phyloP scores from a whole-genome alignment of 2,888 invertebrate species.

The Agonopterix alstromeriana region DNA sequence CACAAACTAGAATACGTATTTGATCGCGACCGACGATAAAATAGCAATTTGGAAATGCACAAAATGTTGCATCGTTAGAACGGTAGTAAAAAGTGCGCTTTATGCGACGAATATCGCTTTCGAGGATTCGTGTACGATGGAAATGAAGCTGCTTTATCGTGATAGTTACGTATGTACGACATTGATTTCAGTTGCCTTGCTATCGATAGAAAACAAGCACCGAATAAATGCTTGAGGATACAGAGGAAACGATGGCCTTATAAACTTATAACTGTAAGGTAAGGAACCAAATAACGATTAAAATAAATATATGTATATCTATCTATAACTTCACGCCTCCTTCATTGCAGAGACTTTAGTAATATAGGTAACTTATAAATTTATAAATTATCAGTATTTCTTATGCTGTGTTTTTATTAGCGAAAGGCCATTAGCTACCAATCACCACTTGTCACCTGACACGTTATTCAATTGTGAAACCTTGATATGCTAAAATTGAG shows the following conservation, averaged over 20 bases:
- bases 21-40: conserved; percentile 48
- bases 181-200: neutral
- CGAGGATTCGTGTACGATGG: neutral
- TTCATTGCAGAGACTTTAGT: neutral
- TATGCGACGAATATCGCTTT: neutral
- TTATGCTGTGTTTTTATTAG: too few relatives aligned
- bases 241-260: too few relatives aligned
- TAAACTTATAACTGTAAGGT: too few relatives aligned
- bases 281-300: too few relatives aligned
- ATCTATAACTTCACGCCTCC: too few relatives aligned
- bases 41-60: conserved; percentile 51
- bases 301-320: too few relatives aligned
- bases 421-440: too few relatives aligned
- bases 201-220: too few relatives aligned
- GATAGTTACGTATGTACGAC: neutral
- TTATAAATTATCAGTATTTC: neutral
- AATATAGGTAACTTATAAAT: neutral
- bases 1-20: conserved; percentile 28
- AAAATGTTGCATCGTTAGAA: conserved; percentile 24
- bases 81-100: neutral
- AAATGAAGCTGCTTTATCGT: neutral
- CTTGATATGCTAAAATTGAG: neutral
- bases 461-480: too few relatives aligned
- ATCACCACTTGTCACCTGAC: too few relatives aligned
- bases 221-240: too few relatives aligned